Base-by-base conservation (phyloP, 2,113 vertebrate species). In the Cairina moschata region DNA sequence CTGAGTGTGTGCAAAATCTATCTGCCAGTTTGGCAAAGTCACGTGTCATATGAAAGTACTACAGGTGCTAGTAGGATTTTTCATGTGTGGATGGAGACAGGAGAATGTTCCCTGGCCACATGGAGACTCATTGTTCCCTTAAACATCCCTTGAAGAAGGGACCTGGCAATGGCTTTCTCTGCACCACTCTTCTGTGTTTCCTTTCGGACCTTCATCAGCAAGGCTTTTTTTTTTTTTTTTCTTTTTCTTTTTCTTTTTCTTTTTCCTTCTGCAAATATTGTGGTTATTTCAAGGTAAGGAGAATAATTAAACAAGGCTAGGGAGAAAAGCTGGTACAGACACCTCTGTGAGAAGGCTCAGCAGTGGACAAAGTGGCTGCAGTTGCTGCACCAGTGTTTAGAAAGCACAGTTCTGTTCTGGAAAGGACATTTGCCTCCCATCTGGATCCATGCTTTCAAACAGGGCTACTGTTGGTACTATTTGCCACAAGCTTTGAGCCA, bases 51-150 rank as follows among this genome's bases (percentile, higher is more conserved):
- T 29, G 65, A 42, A 74, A 67, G 20, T 55, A 16, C 65, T 32
- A 25, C 58, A 91, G 74, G 63, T 66, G 75, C 22, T 26, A 72
- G 50, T 11, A 46, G 58, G 25, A 26, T 2, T 34, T 56, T 32
- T 29, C 56, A 2, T 3, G 5, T 58, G 36, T 31, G 17, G 31
- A 4, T 9, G 44, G 56, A 63, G 68, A 14, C 0, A 8, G 66
- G 66, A 72, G 65, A 65, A 67, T 9, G 36, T 55, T 81, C 31
- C 28, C 23, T 56, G 48, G 28, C 21, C 17, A 65, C 32, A 22
- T 1, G 2, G 36, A 48, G 28, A 46, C 6, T 77, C 1, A 0
- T 48, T n/a, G 5, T 1, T 86, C 16, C 13, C 14, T 76, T 71
- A 31, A 15, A 4, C 6, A 22, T n/a, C 15, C 44, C n/a, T 80